A percentile compares a stretch with the other conserved stretches of the same genome.
Conservation (phyloP, 2,797 vertebrate species). For the Halcyon smyrnensis region DNA sequence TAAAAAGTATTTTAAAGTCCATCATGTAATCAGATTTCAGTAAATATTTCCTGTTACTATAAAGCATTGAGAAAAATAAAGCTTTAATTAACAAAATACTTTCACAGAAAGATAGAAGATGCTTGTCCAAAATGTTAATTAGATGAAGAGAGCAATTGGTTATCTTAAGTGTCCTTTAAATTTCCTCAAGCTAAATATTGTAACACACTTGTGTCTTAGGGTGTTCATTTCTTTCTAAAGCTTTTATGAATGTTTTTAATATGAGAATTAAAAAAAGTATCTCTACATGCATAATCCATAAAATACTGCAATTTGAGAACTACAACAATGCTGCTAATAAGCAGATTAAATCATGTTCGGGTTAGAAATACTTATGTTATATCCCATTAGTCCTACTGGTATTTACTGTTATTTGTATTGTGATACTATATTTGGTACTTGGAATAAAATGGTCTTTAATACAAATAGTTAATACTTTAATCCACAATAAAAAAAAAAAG, state of each 20-base stretch:
- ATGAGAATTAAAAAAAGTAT: neutral
- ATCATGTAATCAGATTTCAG: neutral
- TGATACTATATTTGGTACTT: neutral
- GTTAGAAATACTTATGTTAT: slow-evolving; percentile 5
- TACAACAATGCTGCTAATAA: neutral
- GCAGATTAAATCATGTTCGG: neutral
- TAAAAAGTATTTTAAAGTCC: neutral
- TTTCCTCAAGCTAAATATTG: neutral
- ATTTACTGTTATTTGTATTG: slow-evolving; percentile 7
- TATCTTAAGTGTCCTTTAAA: neutral
- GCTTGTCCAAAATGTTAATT: neutral
- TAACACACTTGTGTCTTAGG: neutral
- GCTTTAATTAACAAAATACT: neutral
- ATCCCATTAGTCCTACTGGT: neutral
- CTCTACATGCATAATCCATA: neutral
- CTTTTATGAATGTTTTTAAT: neutral
- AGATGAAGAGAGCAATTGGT: neutral
- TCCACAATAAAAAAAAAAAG: neutral
- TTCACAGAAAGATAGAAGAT: neutral
- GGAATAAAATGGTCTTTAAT: neutral
- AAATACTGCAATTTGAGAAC: neutral
- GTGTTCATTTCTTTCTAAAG: neutral
- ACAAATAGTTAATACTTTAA: neutral
- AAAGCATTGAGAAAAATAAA: neutral
- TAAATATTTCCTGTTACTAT: neutral